A percentile compares a stretch with the other conserved stretches of the same genome.
These are phyloP conservation scores for Taxidea taxus DNA, from an alignment of 2,113 vertebrate genomes.

Conservation along the genomic window DNA sequence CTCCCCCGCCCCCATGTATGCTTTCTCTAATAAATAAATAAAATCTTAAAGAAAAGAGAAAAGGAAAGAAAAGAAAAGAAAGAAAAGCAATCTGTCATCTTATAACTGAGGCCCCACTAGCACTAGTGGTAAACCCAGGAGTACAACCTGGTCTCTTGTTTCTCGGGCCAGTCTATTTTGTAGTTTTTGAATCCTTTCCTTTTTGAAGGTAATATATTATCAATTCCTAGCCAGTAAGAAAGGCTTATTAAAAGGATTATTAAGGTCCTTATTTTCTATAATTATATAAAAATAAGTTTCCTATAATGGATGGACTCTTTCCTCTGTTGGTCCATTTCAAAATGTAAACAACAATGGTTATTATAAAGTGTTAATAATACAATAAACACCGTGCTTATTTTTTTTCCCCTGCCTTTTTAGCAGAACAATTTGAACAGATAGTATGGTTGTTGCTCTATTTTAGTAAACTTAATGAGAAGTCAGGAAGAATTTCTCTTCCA, in stretches of 20 bases:
- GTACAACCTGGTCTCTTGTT: background rate
- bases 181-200: background rate
- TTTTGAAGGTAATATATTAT: background rate
- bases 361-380: background rate
- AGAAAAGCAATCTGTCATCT: background rate
- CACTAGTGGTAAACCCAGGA: background rate
- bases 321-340: background rate
- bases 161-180: background rate
- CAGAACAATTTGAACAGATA: background rate
- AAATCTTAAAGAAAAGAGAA: background rate
- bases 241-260: background rate
- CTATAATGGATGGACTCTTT: background rate
- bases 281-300: background rate
- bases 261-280: background rate
- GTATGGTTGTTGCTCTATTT: slow-evolving; percentile 1
- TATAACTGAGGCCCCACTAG: background rate
- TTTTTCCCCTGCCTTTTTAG: background rate
- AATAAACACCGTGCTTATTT: background rate
- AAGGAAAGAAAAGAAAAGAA: background rate
- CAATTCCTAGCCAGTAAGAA: background rate
- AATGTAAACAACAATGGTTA: slow-evolving; percentile 7
- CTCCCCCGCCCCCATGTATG: accelerated
- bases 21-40: background rate
- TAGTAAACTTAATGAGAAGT: slow-evolving; percentile 31
- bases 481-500: background rate